These are phyloP conservation scores for Galaxea fascicularis DNA, from an alignment of 92 coral and sea anemone genomes.

Conservation along the genomic window DNA sequence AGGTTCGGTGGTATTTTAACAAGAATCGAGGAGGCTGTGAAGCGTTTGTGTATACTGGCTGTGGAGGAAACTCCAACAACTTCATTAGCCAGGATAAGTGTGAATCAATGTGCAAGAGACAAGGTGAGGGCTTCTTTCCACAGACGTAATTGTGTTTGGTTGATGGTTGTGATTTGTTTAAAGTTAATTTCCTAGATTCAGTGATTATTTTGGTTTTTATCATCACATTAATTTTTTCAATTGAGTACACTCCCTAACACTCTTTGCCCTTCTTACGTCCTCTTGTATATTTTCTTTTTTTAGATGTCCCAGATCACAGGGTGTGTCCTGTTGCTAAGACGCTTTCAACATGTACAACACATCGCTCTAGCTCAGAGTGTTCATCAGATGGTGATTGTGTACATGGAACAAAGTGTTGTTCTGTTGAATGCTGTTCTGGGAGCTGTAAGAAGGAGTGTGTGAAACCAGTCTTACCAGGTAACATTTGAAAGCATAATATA, in stretches of 20 bases:
- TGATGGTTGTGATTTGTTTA: too few relatives aligned
- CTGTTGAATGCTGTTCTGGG: constrained; percentile 71
- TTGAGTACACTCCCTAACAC: too few relatives aligned
- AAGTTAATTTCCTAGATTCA: too few relatives aligned
- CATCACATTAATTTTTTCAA: too few relatives aligned
- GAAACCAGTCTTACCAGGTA: constrained; percentile 68
- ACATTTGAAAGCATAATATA: neutral
- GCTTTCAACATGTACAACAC: constrained; percentile 32
- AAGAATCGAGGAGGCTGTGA: constrained; percentile 48
- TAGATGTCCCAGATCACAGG: constrained; percentile 29
- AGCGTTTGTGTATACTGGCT: constrained; percentile 80
- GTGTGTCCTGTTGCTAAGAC: constrained; percentile 63
- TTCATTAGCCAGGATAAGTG: constrained; percentile 73
- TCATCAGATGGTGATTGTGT: constrained; percentile 67
- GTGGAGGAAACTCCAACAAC: constrained; percentile 79
- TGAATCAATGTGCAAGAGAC: constrained; percentile 51
- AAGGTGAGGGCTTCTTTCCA: constrained; percentile 40
- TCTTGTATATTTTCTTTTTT: neutral
- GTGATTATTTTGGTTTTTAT: too few relatives aligned
- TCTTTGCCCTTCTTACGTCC: too few relatives aligned
- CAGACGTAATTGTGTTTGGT: too few relatives aligned
- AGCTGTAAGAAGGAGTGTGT: constrained; percentile 70
- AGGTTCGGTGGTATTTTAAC: constrained; percentile 78
- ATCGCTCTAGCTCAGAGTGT: constrained; percentile 28
- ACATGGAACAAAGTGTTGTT: constrained; percentile 58